Evolutionary conservation across 2,113 vertebrate species (phyloP).

Genomic region (Pelvicachromis taeniatus): DNA sequence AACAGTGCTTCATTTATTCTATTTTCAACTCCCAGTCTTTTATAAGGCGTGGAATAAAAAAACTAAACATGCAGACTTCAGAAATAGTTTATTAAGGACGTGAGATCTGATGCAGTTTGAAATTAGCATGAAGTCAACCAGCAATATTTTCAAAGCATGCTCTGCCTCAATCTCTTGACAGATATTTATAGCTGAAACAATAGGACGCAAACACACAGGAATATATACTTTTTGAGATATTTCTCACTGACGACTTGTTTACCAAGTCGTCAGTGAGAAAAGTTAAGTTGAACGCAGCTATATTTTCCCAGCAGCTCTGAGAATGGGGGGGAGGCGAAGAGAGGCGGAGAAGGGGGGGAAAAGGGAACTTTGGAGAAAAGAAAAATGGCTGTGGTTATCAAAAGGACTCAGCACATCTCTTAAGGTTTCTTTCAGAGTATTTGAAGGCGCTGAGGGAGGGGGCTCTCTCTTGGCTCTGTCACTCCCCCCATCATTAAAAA

Average conservation of each 20-base stretch:
- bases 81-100: conserved; percentile 70
- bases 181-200: conserved; percentile 75
- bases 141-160: conserved; percentile 62
- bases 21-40: conserved; percentile 69
- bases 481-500: conserved; percentile 71
- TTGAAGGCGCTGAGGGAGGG: conserved; percentile 53
- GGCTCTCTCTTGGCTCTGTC: conserved; percentile 51
- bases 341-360: background rate
- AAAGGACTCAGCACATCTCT: conserved; percentile 68
- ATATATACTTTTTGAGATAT: conserved; percentile 60
- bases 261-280: conserved; percentile 68
- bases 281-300: conserved; percentile 67
- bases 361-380: conserved; percentile 52
- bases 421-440: conserved; percentile 70
- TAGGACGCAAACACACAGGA: conserved; percentile 64
- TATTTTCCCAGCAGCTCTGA: conserved; percentile 62
- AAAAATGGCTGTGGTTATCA: conserved; percentile 69
- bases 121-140: conserved; percentile 70
- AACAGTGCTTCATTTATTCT: conserved; percentile 80
- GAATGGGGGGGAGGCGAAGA: background rate
- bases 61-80: conserved; percentile 52
- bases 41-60: conserved; percentile 57
- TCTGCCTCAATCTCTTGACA: conserved; percentile 60
- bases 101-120: conserved; percentile 65
- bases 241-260: conserved; percentile 61